phyloP scores from a whole-genome alignment of 2,113 vertebrate species.

The Neogobius melanostomus region DNA sequence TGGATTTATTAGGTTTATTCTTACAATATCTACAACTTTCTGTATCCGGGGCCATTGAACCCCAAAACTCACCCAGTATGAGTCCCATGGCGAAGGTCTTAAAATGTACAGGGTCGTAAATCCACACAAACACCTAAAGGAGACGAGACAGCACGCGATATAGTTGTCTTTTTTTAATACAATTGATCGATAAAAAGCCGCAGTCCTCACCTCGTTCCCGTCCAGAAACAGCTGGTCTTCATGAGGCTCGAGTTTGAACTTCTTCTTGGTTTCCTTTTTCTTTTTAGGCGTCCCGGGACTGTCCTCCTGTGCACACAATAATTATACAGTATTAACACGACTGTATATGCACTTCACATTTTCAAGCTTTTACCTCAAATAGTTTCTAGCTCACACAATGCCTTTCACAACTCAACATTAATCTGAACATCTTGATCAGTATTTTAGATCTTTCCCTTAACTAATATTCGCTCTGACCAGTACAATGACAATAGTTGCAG shows the following conservation, averaged over 20 bases:
- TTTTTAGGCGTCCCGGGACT: slow-evolving; percentile 94
- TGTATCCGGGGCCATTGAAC: background rate
- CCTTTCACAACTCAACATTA: no score
- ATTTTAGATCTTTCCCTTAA: no score
- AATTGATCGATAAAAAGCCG: no score
- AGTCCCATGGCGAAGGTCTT: slow-evolving; percentile 99
- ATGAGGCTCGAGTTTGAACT: slow-evolving; percentile 97
- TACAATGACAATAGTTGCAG: no score
- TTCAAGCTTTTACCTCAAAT: no score
- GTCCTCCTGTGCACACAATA: slow-evolving; percentile 81
- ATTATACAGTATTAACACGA: no score
- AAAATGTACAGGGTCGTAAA: slow-evolving; percentile 98
- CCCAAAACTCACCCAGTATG: slow-evolving; percentile 87
- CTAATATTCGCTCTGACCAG: no score
- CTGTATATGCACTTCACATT: no score
- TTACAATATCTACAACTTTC: background rate
- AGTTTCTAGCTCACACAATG: no score
- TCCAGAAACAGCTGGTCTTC: slow-evolving; percentile 97
- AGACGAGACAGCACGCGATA: background rate
- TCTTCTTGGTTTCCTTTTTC: slow-evolving; percentile 97
- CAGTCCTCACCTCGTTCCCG: slow-evolving; percentile 88
- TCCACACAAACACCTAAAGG: slow-evolving; percentile 93
- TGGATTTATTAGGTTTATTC: no score
- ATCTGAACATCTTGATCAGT: no score
- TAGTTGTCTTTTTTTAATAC: no score